phyloP scores from a whole-genome alignment of 2,113 vertebrate species.

The Psittacula cyanocephala region DNA sequence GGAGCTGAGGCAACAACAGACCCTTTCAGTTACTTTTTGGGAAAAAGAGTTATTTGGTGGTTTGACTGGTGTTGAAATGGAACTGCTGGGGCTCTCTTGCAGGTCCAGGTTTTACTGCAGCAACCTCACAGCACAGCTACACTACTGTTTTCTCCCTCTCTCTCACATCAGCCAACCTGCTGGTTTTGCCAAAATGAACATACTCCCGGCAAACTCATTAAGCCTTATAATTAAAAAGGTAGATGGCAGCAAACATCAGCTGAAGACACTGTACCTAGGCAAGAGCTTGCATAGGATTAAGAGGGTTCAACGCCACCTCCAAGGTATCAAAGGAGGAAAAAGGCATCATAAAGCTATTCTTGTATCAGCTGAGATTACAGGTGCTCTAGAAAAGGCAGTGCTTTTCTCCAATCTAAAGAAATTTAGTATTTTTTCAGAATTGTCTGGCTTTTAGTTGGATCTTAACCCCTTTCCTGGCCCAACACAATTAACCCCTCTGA shows the following conservation, averaged over 20 bases:
- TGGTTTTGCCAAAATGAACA: neutral
- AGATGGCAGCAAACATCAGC: slow-evolving; percentile 85
- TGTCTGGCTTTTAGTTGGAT: neutral
- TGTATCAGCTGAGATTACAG: neutral
- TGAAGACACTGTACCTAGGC: neutral
- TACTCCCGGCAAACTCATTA: neutral
- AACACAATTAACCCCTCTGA: neutral
- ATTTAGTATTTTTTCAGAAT: neutral
- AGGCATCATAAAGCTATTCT: neutral
- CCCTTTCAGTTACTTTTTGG: slow-evolving; percentile 35
- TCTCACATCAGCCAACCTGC: neutral
- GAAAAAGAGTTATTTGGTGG: neutral
- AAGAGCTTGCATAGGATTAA: neutral
- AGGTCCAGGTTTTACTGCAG: slow-evolving; percentile 5
- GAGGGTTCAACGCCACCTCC: neutral
- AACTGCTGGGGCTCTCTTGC: neutral
- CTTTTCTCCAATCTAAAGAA: neutral
- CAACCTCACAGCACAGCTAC: neutral
- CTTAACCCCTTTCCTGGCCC: neutral
- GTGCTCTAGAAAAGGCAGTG: neutral
- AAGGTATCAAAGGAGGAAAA: neutral
- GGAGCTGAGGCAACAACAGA: slow-evolving; percentile 50
- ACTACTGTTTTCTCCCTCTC: neutral
- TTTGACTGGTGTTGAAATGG: slow-evolving; percentile 28
- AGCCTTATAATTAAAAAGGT: slow-evolving; percentile 31